A percentile compares a stretch with the other conserved stretches of the same genome.
phyloP scores from a whole-genome alignment of 2,797 vertebrate species.

The Amblyraja radiata region DNA sequence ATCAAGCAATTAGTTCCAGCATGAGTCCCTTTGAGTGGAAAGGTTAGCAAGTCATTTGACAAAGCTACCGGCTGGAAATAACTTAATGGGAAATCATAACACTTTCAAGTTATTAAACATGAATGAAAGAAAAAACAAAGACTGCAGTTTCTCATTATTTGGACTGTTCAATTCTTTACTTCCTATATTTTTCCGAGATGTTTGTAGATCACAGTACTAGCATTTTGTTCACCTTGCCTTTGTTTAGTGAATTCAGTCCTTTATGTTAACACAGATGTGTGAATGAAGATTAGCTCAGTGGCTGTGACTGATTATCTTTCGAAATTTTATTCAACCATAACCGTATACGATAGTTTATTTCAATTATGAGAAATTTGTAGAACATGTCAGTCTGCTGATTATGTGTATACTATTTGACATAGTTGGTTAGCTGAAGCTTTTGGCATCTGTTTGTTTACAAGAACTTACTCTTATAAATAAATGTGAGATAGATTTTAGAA shows the following conservation, averaged over 20 bases:
- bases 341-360: background rate
- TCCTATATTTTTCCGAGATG: background rate
- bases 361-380: background rate
- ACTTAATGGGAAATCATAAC: background rate
- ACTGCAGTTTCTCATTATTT: background rate
- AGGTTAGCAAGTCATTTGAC: background rate
- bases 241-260: background rate
- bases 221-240: background rate
- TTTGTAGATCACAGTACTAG: background rate
- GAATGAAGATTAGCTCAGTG: background rate
- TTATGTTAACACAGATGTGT: background rate
- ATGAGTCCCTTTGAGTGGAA: background rate
- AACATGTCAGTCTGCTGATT: background rate
- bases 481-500: background rate
- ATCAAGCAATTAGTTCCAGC: constrained; percentile 1
- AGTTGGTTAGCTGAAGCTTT: background rate
- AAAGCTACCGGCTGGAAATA: background rate
- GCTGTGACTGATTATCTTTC: background rate
- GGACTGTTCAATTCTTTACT: background rate
- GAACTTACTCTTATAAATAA: background rate
- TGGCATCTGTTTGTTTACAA: background rate
- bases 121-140: constrained; percentile 1
- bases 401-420: background rate
- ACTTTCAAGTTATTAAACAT: background rate
- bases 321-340: background rate